Percentiles rank a stretch among this genome's conserved stretches.
Conservation (phyloP, 2,888 invertebrate species). For the Ochropacha duplaris region DNA sequence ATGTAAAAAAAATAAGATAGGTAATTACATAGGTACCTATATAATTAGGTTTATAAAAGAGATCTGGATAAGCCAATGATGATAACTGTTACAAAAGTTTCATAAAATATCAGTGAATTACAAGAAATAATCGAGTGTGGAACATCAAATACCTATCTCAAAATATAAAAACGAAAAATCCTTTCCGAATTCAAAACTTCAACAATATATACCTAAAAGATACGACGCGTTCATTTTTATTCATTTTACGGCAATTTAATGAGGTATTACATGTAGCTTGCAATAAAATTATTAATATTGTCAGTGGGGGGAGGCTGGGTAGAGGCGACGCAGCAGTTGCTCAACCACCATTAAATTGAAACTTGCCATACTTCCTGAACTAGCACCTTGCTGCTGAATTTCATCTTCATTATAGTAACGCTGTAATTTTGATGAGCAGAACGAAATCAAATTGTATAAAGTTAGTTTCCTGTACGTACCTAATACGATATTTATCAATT, state of each 20-base stretch:
- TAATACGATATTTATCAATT: background rate
- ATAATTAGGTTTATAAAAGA: too few species aligned
- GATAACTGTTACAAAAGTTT: too few species aligned
- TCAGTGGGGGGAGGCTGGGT: slow-evolving; percentile 37
- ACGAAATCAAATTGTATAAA: slow-evolving; percentile 4
- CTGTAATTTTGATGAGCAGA: slow-evolving; percentile 28
- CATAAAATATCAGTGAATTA: too few species aligned
- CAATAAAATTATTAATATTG: slow-evolving; percentile 68
- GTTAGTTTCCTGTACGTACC: background rate
- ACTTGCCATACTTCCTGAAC: slow-evolving; percentile 71
- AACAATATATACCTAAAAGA: background rate
- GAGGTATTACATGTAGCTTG: slow-evolving; percentile 50
- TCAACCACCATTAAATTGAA: slow-evolving; percentile 82
- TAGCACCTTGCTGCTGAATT: slow-evolving; percentile 70
- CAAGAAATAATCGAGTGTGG: too few species aligned
- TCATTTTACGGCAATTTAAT: slow-evolving; percentile 25
- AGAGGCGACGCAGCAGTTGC: slow-evolving; percentile 67
- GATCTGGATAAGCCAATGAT: too few species aligned
- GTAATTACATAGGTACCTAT: too few species aligned
- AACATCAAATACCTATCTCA: too few species aligned
- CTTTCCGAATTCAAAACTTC: background rate
- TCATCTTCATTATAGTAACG: slow-evolving; percentile 47
- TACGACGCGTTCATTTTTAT: slow-evolving; percentile 10
- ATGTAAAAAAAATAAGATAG: too few species aligned
- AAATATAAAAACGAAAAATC: background rate